Percentiles rank a stretch among this genome's conserved stretches.
Evolutionary conservation across 30 jellyfish, hydroid and myxozoan genomes (phyloP).

Genomic region (Aurelia aurita): DNA sequence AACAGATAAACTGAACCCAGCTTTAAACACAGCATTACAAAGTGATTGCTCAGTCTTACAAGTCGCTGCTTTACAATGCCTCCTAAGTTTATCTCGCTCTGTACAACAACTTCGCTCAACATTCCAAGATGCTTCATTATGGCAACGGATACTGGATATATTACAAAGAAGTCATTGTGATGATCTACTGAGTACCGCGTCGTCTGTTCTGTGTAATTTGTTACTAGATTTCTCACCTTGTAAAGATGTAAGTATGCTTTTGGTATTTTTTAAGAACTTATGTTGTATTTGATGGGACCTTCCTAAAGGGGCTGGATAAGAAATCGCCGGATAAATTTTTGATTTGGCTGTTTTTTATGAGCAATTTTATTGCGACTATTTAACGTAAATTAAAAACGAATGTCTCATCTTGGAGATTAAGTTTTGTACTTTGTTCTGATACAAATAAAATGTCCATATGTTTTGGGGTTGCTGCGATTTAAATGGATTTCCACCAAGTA

Average conservation of each 20-base stretch:
- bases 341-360: too few species aligned
- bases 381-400: too few species aligned
- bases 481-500: too few species aligned
- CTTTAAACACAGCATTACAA: conserved; percentile 70
- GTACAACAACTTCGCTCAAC: conserved; percentile 93
- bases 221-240: conserved; percentile 93
- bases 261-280: not conserved
- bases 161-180: conserved; percentile 78
- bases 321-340: too few species aligned
- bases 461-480: too few species aligned
- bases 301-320: not conserved
- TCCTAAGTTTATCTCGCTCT: conserved; percentile 91
- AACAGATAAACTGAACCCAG: conserved; percentile 63
- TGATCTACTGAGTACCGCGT: conserved; percentile 80
- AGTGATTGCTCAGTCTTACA: conserved; percentile 73
- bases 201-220: conserved; percentile 89
- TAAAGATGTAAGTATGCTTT: conserved; percentile 77
- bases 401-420: too few species aligned
- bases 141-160: conserved; percentile 88
- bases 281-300: not conserved
- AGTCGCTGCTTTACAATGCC: conserved; percentile 87
- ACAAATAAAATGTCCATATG: too few species aligned
- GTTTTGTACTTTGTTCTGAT: too few species aligned
- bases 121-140: conserved; percentile 82
- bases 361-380: too few species aligned